These are phyloP conservation scores for Scolanthus callimorphus DNA, from an alignment of 92 coral and sea anemone species.

Conservation along the genomic window DNA sequence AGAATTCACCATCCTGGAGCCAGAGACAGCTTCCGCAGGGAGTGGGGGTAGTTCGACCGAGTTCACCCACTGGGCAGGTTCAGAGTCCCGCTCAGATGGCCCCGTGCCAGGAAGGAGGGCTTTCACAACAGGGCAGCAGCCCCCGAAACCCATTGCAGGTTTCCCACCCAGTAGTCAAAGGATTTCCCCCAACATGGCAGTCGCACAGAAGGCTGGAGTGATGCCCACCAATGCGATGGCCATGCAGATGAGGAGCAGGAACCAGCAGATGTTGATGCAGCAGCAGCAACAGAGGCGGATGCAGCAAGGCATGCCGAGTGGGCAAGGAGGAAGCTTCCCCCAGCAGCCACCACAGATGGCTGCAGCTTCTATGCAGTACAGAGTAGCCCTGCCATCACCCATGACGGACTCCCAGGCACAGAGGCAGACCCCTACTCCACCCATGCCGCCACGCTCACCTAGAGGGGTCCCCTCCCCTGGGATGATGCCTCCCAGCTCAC, in stretches of 20 bases:
- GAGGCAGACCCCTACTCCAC: constrained; percentile 4
- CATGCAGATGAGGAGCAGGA: neutral
- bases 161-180: constrained; percentile 6
- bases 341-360: constrained; percentile 13
- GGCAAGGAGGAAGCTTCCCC: neutral
- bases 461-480: constrained; percentile 3
- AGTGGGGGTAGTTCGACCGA: neutral
- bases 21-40: constrained; percentile 27
- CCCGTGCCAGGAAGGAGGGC: constrained; percentile 14
- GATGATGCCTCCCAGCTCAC: neutral
- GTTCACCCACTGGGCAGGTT: constrained; percentile 19
- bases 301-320: constrained; percentile 9
- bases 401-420: neutral
- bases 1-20: constrained; percentile 55
- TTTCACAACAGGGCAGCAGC: constrained; percentile 21
- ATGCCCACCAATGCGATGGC: neutral
- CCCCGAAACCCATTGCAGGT: constrained; percentile 1
- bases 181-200: neutral
- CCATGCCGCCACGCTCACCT: constrained; percentile 13
- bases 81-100: too few species aligned
- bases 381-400: neutral
- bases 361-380: neutral
- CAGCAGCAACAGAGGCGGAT: neutral
- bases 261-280: neutral
- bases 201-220: neutral